These are phyloP conservation scores for Lanius ludovicianus DNA, from an alignment of 2,113 vertebrate species.

Conservation along the genomic window DNA sequence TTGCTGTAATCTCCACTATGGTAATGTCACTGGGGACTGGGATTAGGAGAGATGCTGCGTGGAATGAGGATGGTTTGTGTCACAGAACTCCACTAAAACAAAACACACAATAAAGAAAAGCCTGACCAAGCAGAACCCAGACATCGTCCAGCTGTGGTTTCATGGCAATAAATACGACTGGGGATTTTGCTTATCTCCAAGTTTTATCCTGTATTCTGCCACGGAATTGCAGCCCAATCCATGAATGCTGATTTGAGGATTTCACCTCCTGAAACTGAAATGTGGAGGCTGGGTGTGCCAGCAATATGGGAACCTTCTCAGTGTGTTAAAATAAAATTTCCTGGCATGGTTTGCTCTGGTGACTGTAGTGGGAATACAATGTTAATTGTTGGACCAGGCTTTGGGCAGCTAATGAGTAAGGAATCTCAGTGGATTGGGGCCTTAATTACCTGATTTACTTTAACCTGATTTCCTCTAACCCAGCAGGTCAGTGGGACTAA, in stretches of 20 bases:
- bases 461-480: constrained; percentile 53
- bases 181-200: constrained; percentile 10
- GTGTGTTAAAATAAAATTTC: not conserved
- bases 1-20: not conserved
- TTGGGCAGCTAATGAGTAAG: constrained; percentile 58
- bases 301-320: not conserved
- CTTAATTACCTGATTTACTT: constrained; percentile 58
- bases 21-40: not conserved
- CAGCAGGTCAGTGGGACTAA: constrained; percentile 24
- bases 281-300: not conserved
- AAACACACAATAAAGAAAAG: not conserved
- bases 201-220: not conserved
- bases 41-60: not conserved
- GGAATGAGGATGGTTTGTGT: not conserved
- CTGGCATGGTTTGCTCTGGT: not conserved
- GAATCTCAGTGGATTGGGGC: not conserved
- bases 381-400: constrained; percentile 34
- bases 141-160: not conserved
- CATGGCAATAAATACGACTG: not conserved
- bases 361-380: not conserved
- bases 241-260: not conserved
- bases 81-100: not conserved
- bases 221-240: not conserved
- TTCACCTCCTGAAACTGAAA: not conserved
- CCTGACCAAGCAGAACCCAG: not conserved